Evolutionary conservation across 2,113 vertebrate genomes (phyloP), one percentile per base, ranked within the genome.

Genomic region (Syngnathoides biaculeatus): DNA sequence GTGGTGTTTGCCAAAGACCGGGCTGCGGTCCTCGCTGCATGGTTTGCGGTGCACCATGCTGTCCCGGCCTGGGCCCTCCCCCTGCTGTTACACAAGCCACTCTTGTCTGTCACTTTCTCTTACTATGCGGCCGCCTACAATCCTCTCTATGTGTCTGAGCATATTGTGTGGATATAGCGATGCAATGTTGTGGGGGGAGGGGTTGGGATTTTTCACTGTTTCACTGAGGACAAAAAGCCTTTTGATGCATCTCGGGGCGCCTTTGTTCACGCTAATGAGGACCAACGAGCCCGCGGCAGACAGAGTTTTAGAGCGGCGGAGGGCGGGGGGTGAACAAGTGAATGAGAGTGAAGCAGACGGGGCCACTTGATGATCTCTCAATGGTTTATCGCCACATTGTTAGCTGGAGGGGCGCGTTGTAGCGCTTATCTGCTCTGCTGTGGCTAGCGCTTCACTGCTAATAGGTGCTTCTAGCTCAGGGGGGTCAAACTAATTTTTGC

Each of bases 21-120:
- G 65, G 73, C 77, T 63, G 72, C 8, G 39, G 70, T 70, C 66
- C 72, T 77, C 77, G 65, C 74, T 77, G 53, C 64, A 60, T 70
- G 63, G 65, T 60, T 60, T 52, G 64, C 30, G 52, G 56, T 15
- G 5, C 66, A 72, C 47, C 47, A 70, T 72, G 50, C n/a, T 61
- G 78, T 89, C 78, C 79, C 69, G 8, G n/a, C 40, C 67, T 38
- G 79, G 77, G 78, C 77, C 77, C 86, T 39, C 77, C 82, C 80
- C 82, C 81, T 69, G 80, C 86, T 84, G 84, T 72, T 67, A 81
- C 82, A 82, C 78, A 71, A 82, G 74, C 76, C 81, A 71, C 81
- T 83, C 85, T 57, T 86, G 86, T 87, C 85, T 87, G 81, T 84
- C 84, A 84, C 87, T 88, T 85, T 87, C 84, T 73, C 84, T 80